Evolutionary conservation across 2,888 invertebrate genomes (phyloP).

Genomic region (Lasioglossum vierecki): DNA sequence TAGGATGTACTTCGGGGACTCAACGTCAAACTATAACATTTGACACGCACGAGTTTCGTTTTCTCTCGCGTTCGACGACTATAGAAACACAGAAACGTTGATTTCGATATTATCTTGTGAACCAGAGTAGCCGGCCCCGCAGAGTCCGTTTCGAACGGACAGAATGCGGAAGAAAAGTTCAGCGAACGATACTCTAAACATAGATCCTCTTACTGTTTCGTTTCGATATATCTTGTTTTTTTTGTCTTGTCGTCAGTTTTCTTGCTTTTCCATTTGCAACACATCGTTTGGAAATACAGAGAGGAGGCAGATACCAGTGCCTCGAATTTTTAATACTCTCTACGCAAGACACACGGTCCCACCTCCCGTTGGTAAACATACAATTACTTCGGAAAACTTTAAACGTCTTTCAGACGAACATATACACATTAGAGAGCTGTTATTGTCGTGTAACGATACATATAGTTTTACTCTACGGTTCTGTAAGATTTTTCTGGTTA

Average conservation of each 20-base stretch:
- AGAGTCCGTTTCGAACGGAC: slow-evolving; percentile 35
- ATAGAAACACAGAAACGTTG: slow-evolving; percentile 34
- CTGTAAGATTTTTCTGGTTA: slow-evolving; percentile 45
- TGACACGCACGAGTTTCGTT: slow-evolving; percentile 47
- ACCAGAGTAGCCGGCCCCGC: slow-evolving; percentile 33
- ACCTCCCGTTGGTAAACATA: slow-evolving; percentile 50
- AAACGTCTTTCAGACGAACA: slow-evolving; percentile 58
- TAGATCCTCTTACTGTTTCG: slow-evolving; percentile 40
- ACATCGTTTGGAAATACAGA: slow-evolving; percentile 57
- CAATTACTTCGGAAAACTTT: slow-evolving; percentile 49
- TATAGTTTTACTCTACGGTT: slow-evolving; percentile 73
- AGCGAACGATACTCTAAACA: slow-evolving; percentile 36
- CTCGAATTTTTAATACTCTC: slow-evolving; percentile 46
- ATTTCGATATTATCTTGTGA: slow-evolving; percentile 26
- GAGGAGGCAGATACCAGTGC: slow-evolving; percentile 37
- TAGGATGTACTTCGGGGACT: slow-evolving; percentile 31
- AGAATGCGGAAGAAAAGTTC: slow-evolving; percentile 43
- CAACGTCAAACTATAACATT: slow-evolving; percentile 58
- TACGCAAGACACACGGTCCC: slow-evolving; percentile 52
- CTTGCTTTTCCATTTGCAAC: slow-evolving; percentile 47
- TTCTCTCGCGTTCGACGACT: slow-evolving; percentile 13
- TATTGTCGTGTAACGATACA: slow-evolving; percentile 81
- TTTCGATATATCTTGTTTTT: slow-evolving; percentile 26
- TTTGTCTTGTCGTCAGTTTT: slow-evolving; percentile 40
- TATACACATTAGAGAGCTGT: slow-evolving; percentile 75